phyloP scores from a whole-genome alignment of 2,797 vertebrate species.

The Rhinichthys osculus region DNA sequence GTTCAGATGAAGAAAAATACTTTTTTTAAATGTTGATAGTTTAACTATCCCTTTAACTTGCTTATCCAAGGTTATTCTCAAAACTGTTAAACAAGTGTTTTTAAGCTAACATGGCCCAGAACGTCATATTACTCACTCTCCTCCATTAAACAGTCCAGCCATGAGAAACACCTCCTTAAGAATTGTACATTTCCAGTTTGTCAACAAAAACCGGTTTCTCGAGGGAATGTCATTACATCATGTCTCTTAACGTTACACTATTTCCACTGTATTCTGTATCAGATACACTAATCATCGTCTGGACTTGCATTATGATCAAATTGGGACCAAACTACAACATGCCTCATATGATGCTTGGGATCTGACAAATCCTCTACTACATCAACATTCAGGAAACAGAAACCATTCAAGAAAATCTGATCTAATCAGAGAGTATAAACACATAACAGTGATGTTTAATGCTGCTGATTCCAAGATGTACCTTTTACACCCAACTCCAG shows the following conservation, averaged over 20 bases:
- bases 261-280: neutral
- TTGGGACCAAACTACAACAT: neutral
- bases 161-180: slow-evolving; percentile 8
- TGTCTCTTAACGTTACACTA: neutral
- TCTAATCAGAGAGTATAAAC: slow-evolving; percentile 11
- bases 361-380: neutral
- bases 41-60: neutral
- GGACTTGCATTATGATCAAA: neutral
- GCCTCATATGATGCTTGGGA: neutral
- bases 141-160: neutral
- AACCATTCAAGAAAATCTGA: neutral
- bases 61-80: neutral
- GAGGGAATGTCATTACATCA: slow-evolving; percentile 58
- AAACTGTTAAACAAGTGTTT: neutral
- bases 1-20: no score
- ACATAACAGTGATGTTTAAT: neutral
- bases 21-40: no score
- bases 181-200: slow-evolving; percentile 71
- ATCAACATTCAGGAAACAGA: neutral
- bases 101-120: neutral
- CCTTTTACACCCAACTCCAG: slow-evolving; percentile 15
- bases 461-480: neutral
- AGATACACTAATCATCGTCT: neutral
- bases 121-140: slow-evolving; percentile 21
- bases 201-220: slow-evolving; percentile 81